Evolutionary conservation across 2,797 vertebrate genomes (phyloP), one percentile per base, ranked within the genome.

Genomic region (Coilia nasus): DNA sequence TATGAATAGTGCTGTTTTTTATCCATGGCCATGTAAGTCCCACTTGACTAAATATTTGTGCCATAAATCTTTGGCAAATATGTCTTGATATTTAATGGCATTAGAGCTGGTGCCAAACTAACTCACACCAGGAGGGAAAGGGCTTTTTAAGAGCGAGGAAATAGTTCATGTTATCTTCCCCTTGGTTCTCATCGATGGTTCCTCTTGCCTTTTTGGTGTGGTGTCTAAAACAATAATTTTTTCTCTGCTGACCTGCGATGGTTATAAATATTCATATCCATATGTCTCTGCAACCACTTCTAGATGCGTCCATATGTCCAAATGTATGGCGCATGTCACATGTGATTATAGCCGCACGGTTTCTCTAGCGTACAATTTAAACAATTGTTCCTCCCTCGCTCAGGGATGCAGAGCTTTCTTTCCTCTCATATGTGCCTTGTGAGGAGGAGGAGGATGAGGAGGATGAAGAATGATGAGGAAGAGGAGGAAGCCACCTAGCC

Each of bases 181-280:
- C 10, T 35, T 75, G 28, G 67, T 17, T 35, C 31, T 6, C 67
- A 41, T 35, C 31, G 28, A 75, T 35, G 67, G 31, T 19, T 75
- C 31, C 67, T 35, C 28, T 75, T 59, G 57, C 57, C 28, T 75
- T 15, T 6, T 15, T 71, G 28, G 25, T 31, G 28, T 3, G 28
- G 10, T 11, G 14, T 64, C 23, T 11, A 84, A 81, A 62, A 64
- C 9, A 64, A 71, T 15, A 31, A 44, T 59, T 81, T 85, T 78
- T 35, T 57, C 23, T 46, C 71, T 10, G 59, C n/a, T 85, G 83
- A 87, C 88, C 81, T 62, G 25, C 47, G 28, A 62, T 78, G 21
- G 84, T 87, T 64, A 44, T 86, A 81, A 89, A 89, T 89, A 89
- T 87, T 87, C 71, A 89, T 87, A 86, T 71, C 71, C 85, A 87